These are phyloP conservation scores for Gadus chalcogrammus DNA, from an alignment of 2,113 vertebrate species.

Conservation along the genomic window DNA sequence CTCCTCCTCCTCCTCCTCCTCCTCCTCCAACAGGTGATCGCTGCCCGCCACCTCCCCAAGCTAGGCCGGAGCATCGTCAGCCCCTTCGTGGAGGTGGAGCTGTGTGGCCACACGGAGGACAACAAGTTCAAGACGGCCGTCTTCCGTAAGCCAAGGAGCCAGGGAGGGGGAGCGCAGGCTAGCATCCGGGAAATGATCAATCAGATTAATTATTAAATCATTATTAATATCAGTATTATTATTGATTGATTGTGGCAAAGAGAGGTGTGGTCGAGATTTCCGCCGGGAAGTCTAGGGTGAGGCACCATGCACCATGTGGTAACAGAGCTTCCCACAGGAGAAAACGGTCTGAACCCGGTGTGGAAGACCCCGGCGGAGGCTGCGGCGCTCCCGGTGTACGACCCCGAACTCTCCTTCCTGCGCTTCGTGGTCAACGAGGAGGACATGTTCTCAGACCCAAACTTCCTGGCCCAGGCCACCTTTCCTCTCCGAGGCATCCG, in stretches of 20 bases:
- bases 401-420: conserved; percentile 86
- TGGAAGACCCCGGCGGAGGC: conserved; percentile 82
- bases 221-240: too few relatives aligned
- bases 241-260: too few relatives aligned
- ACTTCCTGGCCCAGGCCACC: conserved; percentile 94
- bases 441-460: conserved; percentile 98
- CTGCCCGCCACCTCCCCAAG: conserved; percentile 91
- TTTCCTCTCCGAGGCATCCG: conserved; percentile 91
- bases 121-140: conserved; percentile 91
- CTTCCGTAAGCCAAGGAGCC: conserved; percentile 52
- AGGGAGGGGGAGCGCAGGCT: background rate
- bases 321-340: conserved; percentile 73
- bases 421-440: conserved; percentile 97
- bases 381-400: conserved; percentile 82
- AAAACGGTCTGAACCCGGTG: conserved; percentile 91
- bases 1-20: background rate
- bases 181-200: too few relatives aligned
- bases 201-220: too few relatives aligned
- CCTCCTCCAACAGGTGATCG: conserved; percentile 79
- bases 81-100: conserved; percentile 94
- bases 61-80: conserved; percentile 86
- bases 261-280: too few relatives aligned
- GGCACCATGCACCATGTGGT: background rate
- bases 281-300: too few relatives aligned
- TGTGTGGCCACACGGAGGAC: conserved; percentile 88